Evolutionary conservation across 2,888 invertebrate species (phyloP), one percentile per base, ranked within the genome.

Genomic region (Ctena decussata): DNA sequence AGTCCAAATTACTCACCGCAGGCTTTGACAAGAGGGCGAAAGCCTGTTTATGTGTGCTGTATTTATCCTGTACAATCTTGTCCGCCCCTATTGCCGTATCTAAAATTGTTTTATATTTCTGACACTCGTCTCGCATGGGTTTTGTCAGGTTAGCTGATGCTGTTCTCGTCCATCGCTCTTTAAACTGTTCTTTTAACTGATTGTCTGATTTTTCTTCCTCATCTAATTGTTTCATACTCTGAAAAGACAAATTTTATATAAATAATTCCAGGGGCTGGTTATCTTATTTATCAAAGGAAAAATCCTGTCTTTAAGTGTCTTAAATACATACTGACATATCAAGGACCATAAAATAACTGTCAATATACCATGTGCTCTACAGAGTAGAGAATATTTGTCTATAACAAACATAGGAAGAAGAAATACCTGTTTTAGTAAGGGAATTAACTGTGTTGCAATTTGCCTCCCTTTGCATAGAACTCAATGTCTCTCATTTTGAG

Each of bases 191-290:
- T 83, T 98, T 97, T 90, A 99, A 96, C 94, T 98, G 97, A 92
- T 97, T 97, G 96, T 99, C 99, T 0, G 98, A 98, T 91, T 97
- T 97, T 91, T 97, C 97, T 96, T 99, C 99, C 96, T 99, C 99
- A 93, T 97, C 97, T 92, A 99, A 96, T 97, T 98, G 91, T 46
- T 95, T 95, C 8, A 95, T 94, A 39, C 95, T 94, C 96, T 96
- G 92, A n/a, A 89, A 91, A 8, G 35, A 11, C 71, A 74, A 41
- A 3, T n/a, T n/a, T n/a, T n/a, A n/a, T n/a, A n/a, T n/a, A n/a
- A n/a, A n/a, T n/a, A n/a, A n/a, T n/a, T n/a, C n/a, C n/a, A n/a
- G n/a, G n/a, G n/a, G n/a, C n/a, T n/a, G n/a, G n/a, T n/a, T n/a
- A n/a, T n/a, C n/a, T n/a, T n/a, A n/a, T n/a, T n/a, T n/a, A n/a